Conservation (phyloP, 2,113 vertebrate genomes). For the Corythornis cristatus region DNA sequence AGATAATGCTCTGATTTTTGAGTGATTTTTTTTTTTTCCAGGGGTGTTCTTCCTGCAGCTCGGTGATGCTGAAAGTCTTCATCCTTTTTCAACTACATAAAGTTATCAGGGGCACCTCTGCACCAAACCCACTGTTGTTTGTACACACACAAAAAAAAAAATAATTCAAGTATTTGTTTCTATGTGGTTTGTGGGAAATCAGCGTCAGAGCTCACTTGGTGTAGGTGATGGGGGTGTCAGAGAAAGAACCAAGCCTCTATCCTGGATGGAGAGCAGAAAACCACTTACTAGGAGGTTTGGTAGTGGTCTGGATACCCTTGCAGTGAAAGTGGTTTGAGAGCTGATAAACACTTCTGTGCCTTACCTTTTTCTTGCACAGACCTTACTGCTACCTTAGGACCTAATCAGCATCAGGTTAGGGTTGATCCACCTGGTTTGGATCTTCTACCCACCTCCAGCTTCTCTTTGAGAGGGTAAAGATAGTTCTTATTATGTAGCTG, state of each 20-base stretch:
- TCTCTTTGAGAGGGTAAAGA: not conserved
- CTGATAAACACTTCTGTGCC: not conserved
- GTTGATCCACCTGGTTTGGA: not conserved
- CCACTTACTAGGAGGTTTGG: not conserved
- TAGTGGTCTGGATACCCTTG: not conserved
- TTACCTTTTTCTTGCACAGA: not conserved
- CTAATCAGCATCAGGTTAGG: not conserved
- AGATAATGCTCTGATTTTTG: not conserved
- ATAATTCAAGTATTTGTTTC: not conserved
- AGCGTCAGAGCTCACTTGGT: not conserved
- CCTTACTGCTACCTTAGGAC: not conserved
- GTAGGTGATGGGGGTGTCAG: not conserved
- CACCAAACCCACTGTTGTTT: rapidly evolving
- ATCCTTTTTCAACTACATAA: not conserved
- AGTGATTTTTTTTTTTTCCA: not conserved
- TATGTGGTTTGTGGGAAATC: not conserved
- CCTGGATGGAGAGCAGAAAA: not conserved
- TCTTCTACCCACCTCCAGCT: not conserved
- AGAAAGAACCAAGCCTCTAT: not conserved
- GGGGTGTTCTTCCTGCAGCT: not conserved
- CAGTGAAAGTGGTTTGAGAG: not conserved
- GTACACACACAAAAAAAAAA: not conserved
- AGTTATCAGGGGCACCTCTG: not conserved
- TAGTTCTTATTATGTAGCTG: not conserved
- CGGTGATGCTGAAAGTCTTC: not conserved